Evolutionary conservation across 2,797 vertebrate genomes (phyloP), one percentile per base, ranked within the genome.

Genomic region (Hippoglossus hippoglossus): DNA sequence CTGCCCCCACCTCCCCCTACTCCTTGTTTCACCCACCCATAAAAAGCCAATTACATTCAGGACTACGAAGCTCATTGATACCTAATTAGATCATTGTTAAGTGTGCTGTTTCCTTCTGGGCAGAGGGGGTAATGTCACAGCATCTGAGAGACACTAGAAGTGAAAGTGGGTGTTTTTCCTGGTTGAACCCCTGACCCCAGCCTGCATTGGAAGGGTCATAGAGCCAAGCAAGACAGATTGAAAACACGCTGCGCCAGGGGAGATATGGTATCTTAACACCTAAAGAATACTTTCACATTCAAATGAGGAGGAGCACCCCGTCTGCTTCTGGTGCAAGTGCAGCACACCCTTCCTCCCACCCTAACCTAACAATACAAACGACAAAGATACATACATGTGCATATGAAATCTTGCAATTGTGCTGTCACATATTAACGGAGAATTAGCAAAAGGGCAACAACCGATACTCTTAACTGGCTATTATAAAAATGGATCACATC

Each of bases 31-130:
- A 72, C 67, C 46, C 46, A 4, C 46, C 73, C 73, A 84, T 86
- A 80, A 89, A 90, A 81, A 84, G 65, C 61, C 84, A 73, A 84
- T 90, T 85, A 81, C 77, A 82, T 63, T 28, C 58, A 50, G 76
- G 68, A 76, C 66, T 67, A 57, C 15, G 58, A 73, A 83, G 73
- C 75, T 88, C 82, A 88, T 85, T 89, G 84, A 87, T 81, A 85
- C 50, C 75, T 90, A 89, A 91, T 92, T 87, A 81, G 73, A 89
- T 89, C 76, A 89, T 89, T 90, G 85, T 90, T 83, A 55, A 75
- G 77, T 68, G 67, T 73, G 68, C 71, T 74, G 76, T 80, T 70
- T 64, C 1, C 39, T 68, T 83, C 22, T n/a, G 80, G 72, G 60
- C 51, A 53, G 51, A 56, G 34, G 53, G 65, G 52, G 55, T 6